Base-by-base conservation (phyloP, 2,888 invertebrate genomes). In the Tinea trinotella region DNA sequence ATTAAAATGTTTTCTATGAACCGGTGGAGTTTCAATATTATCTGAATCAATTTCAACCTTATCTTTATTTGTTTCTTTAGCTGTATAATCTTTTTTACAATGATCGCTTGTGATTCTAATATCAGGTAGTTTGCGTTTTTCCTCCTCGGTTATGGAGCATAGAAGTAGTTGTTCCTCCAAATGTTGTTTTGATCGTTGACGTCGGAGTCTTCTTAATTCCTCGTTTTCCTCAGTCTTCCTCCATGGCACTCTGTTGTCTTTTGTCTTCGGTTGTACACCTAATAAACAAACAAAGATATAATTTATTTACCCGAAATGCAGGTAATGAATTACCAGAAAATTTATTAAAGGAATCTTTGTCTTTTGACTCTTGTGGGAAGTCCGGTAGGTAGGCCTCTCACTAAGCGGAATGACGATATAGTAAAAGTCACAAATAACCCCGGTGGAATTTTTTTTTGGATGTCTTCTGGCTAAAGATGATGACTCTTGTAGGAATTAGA, bases 21-120 rank as follows among this genome's bases (percentile, higher is more conserved):
- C 93, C 3, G 96, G 95, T 15, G 96, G 95, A 1, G 96, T 96
- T 83, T 96, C 95, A 24, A 96, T 93, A 63, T 96, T 96, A 63
- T 96, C 96, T 1, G 95, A 94, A 71, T 96, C 96, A 36, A 96
- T 94, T 67, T 95, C 95, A 9, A 92, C 90, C 68, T 91, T 91
- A 62, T 93, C 92, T 13, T 88, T 63, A 48, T 70, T 68, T 1
- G 68, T 67, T 12, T 59, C 55, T 22, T 67, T 71, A 1, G 50
- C 57, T 40, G 7, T n/a, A 24, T 24, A 5, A 6, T 54, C 13
- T 53, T 18, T 52, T 15, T 17, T 35, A 5, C 13, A 20, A n/a
- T 6, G 5, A 1, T 24, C 44, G 15, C 70, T 74, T 12, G 83
- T 74, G 40, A 83, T 68, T 30, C 74, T 76, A 48, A 87, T 84